Conservation (phyloP, 2,797 vertebrate species). For the Pteronotus mesoamericanus region DNA sequence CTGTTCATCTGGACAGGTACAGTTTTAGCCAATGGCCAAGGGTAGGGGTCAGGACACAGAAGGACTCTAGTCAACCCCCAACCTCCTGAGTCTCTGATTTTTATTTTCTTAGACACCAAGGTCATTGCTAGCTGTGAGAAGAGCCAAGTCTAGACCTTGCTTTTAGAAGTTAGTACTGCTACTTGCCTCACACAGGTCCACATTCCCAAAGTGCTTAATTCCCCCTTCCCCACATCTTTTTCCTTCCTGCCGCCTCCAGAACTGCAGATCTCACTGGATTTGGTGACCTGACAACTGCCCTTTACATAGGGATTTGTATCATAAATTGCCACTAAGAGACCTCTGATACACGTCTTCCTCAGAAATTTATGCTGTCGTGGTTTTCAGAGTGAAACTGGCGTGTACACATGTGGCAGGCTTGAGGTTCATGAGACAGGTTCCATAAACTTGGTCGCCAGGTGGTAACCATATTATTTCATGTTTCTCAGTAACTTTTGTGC, state of each 20-base stretch:
- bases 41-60: accelerated
- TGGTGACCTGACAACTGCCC: slow-evolving; percentile 67
- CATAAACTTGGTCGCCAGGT: slow-evolving; percentile 67
- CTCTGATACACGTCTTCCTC: slow-evolving; percentile 50
- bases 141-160: background rate
- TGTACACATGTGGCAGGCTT: slow-evolving; percentile 47
- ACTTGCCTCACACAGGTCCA: background rate
- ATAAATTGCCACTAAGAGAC: slow-evolving; percentile 66
- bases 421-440: slow-evolving; percentile 66
- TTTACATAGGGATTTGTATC: slow-evolving; percentile 67
- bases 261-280: slow-evolving; percentile 46
- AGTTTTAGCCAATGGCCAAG: background rate
- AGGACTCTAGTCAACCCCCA: background rate
- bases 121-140: slow-evolving; percentile 7
- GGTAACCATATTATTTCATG: slow-evolving; percentile 74
- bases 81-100: background rate
- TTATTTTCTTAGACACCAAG: slow-evolving; percentile 54
- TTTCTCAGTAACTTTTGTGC: slow-evolving; percentile 65
- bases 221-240: background rate
- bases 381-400: slow-evolving; percentile 49
- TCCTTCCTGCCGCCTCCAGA: background rate
- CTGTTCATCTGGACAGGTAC: background rate
- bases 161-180: background rate
- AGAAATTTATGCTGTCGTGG: slow-evolving; percentile 28
- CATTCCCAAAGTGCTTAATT: background rate